Conservation (phyloP, 2,797 vertebrate genomes). For the Aplochiton taeniatus region DNA sequence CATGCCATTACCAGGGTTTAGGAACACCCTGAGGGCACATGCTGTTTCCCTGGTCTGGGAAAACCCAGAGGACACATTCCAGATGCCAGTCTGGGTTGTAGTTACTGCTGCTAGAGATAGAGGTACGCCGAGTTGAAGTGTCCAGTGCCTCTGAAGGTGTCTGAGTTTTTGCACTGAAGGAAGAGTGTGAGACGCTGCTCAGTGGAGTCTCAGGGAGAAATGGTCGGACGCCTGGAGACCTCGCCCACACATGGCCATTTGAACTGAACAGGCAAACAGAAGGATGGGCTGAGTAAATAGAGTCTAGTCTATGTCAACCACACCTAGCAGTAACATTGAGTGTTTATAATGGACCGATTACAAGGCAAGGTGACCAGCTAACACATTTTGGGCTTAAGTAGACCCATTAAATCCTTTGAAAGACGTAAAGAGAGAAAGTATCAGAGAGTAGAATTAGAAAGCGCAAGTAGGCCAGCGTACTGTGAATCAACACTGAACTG, state of each 20-base stretch:
- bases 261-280: conserved; percentile 25
- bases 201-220: no score
- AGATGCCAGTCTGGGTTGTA: conserved; percentile 38
- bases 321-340: conserved; percentile 40
- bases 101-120: conserved; percentile 64
- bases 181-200: no score
- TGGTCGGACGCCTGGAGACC: no score
- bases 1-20: no score
- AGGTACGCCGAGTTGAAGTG: conserved; percentile 69
- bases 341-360: conserved; percentile 59
- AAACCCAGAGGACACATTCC: no score
- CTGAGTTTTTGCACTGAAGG: conserved; percentile 48
- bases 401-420: conserved; percentile 23
- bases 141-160: conserved; percentile 48
- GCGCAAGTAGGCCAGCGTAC: conserved; percentile 49
- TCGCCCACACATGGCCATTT: no score
- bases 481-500: conserved; percentile 43
- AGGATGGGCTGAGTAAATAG: conserved; percentile 25
- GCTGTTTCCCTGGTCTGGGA: conserved; percentile 14
- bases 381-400: conserved; percentile 25
- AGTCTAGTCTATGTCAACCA: conserved; percentile 44
- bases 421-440: conserved; percentile 37
- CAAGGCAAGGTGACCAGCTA: conserved; percentile 66
- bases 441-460: conserved; percentile 41
- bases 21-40: conserved; percentile 71